Evolutionary conservation across 2,113 vertebrate genomes (phyloP).

Genomic region (Ptilonorhynchus violaceus): DNA sequence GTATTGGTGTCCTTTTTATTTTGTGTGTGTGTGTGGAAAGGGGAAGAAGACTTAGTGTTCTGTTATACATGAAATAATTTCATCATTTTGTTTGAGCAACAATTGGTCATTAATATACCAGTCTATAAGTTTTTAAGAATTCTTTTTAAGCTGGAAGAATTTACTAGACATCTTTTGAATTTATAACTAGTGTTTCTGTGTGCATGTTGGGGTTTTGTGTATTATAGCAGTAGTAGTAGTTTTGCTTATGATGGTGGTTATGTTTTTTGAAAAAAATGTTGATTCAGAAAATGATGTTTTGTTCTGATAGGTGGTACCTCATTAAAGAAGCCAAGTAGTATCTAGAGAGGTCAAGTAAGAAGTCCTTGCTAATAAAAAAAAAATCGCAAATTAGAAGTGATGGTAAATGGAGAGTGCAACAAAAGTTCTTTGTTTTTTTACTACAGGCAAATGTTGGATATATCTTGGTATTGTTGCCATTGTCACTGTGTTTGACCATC

Average conservation of each 20-base stretch:
- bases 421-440: background rate
- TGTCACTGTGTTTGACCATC: background rate
- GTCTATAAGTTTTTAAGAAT: background rate
- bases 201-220: background rate
- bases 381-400: background rate
- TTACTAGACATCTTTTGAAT: background rate
- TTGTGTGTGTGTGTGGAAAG: background rate
- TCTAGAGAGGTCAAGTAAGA: background rate
- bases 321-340: background rate
- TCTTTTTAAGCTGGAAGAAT: background rate
- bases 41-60: background rate
- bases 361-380: background rate
- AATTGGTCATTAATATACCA: background rate
- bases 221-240: background rate
- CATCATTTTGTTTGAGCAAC: background rate
- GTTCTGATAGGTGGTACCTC: background rate
- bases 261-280: background rate
- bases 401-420: fast-evolving
- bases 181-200: background rate
- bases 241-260: background rate
- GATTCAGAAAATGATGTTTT: background rate
- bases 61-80: background rate
- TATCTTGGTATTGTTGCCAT: background rate
- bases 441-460: background rate
- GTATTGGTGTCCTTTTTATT: background rate